Evolutionary conservation across 1,140 invertebrate species (phyloP), one percentile per base, ranked within the genome.

Genomic region (Drosophila trapezifrons): DNA sequence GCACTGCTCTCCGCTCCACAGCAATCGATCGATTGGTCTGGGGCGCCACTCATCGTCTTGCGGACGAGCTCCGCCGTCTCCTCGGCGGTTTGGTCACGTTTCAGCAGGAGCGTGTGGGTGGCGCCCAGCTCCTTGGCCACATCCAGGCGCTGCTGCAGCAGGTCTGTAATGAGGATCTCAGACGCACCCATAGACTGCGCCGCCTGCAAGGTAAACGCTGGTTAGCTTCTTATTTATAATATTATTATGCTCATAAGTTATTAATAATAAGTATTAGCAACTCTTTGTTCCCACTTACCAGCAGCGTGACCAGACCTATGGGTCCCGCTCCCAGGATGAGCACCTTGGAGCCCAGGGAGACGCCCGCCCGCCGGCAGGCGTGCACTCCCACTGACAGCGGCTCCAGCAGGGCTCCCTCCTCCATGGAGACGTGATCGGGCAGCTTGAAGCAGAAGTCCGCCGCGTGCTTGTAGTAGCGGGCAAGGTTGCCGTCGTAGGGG

Each of bases 391-490:
- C 98, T 1, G 97, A 96, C 5, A 99, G 92, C 0, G 98, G 98
- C 91, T 99, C 98, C 49, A 99, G 91, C 4, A 99, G 86, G 1
- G 98, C 98, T 20, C 97, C 98, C 93, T 99, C 98, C 92, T 99
- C 98, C 90, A 98, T 94, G 18, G 94, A 94, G 9, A 99, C 95
- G 92, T 98, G 94, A 78, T 98, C 96, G 0, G 98, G 98, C n/a
- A 99, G 92, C 92, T 98, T 98, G 93, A 95, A 98, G 90, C 97
- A 98, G 92, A 98, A 99, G 93, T 98, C 97, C 10, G 98, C 98
- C 22, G 96, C 95, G 86, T 98, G 98, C 49, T 95, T 95, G 91
- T 98, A 98, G 91, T 95, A 99, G 78, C 96, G 94, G 57, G 94
- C 94, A 5, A 99, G 93, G 90, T 96, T 98, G 54, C 98, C 98